Conservation (phyloP, 2,113 vertebrate species). For the Odocoileus virginianus region DNA sequence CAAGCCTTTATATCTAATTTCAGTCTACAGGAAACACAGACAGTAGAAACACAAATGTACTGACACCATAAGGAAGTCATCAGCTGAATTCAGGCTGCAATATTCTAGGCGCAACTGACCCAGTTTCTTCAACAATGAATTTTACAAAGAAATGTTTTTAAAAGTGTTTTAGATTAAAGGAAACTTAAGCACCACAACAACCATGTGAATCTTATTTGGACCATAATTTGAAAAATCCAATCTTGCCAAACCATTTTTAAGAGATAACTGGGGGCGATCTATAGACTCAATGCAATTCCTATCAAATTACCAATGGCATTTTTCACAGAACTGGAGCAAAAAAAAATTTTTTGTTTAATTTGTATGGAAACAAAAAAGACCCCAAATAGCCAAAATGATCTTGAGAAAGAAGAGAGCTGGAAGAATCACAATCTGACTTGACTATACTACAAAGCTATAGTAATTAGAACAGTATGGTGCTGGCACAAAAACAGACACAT, state of each 20-base stretch:
- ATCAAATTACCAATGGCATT: neutral
- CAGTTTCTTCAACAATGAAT: neutral
- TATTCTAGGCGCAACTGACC: neutral
- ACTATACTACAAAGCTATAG: neutral
- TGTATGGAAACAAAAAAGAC: neutral
- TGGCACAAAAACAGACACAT: neutral
- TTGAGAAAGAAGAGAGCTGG: neutral
- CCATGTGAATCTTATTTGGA: neutral
- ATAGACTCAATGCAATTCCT: neutral
- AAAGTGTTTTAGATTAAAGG: neutral
- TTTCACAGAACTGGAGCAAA: neutral
- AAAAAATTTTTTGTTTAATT: neutral
- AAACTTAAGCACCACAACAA: neutral
- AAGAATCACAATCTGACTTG: neutral
- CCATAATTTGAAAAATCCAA: neutral
- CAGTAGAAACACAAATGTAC: neutral
- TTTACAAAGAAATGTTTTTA: neutral
- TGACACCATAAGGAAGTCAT: neutral
- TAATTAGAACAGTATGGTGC: neutral
- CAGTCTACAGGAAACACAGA: neutral
- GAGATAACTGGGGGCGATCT: neutral
- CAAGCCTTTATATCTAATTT: neutral
- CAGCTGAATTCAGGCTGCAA: neutral
- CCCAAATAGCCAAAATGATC: neutral
- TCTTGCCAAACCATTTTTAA: neutral